phyloP scores from a whole-genome alignment of 2,888 invertebrate genomes.

The Drosophila sordidula region DNA sequence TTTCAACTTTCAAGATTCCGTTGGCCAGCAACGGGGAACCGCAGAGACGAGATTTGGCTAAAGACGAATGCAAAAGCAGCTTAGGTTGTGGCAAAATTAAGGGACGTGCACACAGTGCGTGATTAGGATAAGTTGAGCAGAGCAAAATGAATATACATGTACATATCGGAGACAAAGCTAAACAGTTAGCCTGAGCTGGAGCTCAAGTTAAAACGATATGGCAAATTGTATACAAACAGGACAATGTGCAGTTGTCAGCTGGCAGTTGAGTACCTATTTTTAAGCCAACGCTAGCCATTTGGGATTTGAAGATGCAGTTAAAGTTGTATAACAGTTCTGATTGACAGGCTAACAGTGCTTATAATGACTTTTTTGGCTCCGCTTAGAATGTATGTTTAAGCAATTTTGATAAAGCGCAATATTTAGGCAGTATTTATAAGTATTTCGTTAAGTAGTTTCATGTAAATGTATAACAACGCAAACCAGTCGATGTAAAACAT shows the following conservation, averaged over 20 bases:
- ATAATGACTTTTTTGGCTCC: too few species aligned
- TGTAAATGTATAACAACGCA: background rate
- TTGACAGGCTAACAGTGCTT: too few species aligned
- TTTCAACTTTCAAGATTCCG: conserved; percentile 26
- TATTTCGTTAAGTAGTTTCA: too few species aligned
- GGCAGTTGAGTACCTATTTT: background rate
- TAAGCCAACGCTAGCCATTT: too few species aligned
- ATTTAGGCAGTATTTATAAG: too few species aligned
- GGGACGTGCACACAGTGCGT: conserved; percentile 27
- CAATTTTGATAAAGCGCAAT: too few species aligned
- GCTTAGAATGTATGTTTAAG: too few species aligned
- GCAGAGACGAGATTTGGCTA: background rate
- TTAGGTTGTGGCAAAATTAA: conserved; percentile 64
- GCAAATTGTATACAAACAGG: background rate
- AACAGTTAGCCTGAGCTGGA: background rate
- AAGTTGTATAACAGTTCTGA: background rate
- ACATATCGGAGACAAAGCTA: background rate
- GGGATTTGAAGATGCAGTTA: too few species aligned
- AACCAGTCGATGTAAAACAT: background rate
- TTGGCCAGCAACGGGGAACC: conserved; percentile 17
- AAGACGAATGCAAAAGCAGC: conserved; percentile 42
- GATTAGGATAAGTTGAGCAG: conserved; percentile 21
- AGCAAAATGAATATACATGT: conserved; percentile 7
- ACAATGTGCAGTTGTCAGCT: background rate
- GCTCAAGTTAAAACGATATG: background rate